These are phyloP conservation scores for Schizothorax lantsangensis DNA, from an alignment of 2,797 vertebrate species.

Conservation along the genomic window DNA sequence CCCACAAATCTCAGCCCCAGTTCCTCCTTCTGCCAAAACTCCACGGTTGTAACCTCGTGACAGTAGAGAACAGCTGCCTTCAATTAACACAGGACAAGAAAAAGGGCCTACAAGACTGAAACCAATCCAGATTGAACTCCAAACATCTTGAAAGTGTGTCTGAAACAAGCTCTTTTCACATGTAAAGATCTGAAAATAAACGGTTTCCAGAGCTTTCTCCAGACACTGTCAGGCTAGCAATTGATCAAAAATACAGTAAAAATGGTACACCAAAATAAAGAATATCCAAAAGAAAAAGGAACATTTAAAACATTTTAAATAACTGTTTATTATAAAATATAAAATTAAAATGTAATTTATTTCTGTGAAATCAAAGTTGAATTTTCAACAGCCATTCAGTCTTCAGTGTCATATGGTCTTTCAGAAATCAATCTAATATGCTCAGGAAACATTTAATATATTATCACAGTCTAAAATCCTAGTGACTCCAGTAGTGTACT, in stretches of 20 bases:
- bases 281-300: no score
- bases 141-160: constrained; percentile 55
- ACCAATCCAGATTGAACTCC: constrained; percentile 58
- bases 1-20: constrained; percentile 50
- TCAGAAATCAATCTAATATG: no score
- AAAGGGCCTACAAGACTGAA: constrained; percentile 51
- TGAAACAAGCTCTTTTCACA: constrained; percentile 53
- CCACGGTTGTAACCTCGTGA: constrained; percentile 77
- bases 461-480: no score
- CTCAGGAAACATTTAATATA: no score
- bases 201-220: neutral
- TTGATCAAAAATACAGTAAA: neutral
- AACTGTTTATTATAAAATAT: neutral
- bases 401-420: neutral
- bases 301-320: neutral
- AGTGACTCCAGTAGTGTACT: no score
- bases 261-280: neutral
- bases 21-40: constrained; percentile 53
- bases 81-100: constrained; percentile 74
- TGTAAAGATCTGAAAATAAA: constrained; percentile 48
- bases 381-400: neutral
- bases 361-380: neutral
- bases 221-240: neutral
- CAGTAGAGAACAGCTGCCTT: constrained; percentile 77
- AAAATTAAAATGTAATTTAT: neutral